Evolutionary conservation across 2,113 vertebrate genomes (phyloP), one percentile per base, ranked within the genome.

Genomic region (Phalacrocorax pelagicus): DNA sequence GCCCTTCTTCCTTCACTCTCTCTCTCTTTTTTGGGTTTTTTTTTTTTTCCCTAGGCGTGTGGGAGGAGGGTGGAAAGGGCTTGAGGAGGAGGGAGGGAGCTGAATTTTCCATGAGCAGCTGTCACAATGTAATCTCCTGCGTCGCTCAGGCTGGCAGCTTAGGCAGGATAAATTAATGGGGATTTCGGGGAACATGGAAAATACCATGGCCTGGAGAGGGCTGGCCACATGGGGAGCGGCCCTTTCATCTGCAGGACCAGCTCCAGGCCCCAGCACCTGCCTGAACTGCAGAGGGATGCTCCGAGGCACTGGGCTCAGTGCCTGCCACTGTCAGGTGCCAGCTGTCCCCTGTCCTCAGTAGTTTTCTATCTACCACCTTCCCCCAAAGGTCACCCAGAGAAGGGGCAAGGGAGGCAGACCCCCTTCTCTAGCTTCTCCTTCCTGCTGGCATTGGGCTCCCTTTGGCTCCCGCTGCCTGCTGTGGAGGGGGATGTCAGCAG

Each of bases 81-180:
- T 95, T 0, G 21, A 85, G 92, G 94, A 86, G 88, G 93, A 67
- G 55, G 40, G 52, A 91, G 90, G 40, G 88, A 94, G 91, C 84
- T 95, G 92, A 96, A 94, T 96, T 97, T 97, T 97, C 97, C 95
- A 90, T 94, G 87, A 96, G 92, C 94, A 96, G 94, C 96, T 97
- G 95, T 96, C 92, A 92, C 83, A 97, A 90, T 92, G 88, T 96
- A 93, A 96, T 97, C 92, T 95, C 69, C 77, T 94, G 74, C 6
- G 0, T 95, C 6, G 55, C 94, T 95, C 10, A 1, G 81, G 70
- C 91, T 95, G 94, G 93, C 88, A 92, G 83, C 86, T 97, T 90
- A 91, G 78, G 86, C 77, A 79, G 94, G 94, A 94, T 91, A 88
- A 93, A 97, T 94, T 86, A 95, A 95, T 3, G 13, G 88, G 95